Conservation (phyloP, 1,140 invertebrate species). For the Eurytemora carolleeae region DNA sequence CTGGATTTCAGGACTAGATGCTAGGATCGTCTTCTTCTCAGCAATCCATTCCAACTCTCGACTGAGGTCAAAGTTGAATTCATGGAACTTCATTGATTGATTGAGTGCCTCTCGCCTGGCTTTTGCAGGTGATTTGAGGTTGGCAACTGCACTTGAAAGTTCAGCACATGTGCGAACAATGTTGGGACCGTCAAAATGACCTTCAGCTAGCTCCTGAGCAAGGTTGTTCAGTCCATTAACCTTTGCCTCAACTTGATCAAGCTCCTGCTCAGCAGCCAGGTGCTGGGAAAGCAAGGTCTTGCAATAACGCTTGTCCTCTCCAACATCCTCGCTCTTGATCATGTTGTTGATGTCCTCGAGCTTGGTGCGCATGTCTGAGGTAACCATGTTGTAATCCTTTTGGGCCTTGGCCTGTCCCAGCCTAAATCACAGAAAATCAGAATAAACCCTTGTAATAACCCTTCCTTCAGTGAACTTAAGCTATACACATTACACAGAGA, state of each 20-base stretch:
- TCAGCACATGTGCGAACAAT: conserved; percentile 56
- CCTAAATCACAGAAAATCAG: no score
- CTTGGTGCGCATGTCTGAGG: conserved; percentile 54
- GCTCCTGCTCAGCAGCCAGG: background rate
- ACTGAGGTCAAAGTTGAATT: conserved; percentile 82
- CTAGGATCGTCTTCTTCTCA: conserved; percentile 50
- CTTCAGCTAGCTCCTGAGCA: conserved; percentile 71
- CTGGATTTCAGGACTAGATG: conserved; percentile 45
- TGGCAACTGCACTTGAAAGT: conserved; percentile 35
- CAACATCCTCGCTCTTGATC: conserved; percentile 56
- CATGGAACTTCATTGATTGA: conserved; percentile 67
- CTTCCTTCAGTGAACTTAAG: no score
- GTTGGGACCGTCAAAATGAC: conserved; percentile 74
- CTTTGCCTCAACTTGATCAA: background rate
- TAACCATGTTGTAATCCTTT: conserved; percentile 44
- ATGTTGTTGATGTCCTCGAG: conserved; percentile 41
- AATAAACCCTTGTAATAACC: no score
- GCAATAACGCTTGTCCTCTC: conserved; percentile 62
- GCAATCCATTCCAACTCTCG: conserved; percentile 87
- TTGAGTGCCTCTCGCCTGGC: conserved; percentile 54
- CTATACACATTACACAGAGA: no score
- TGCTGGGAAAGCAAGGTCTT: conserved; percentile 46
- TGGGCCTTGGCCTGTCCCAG: conserved; percentile 54
- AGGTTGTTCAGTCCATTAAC: conserved; percentile 23
- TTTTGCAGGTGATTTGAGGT: conserved; percentile 28